Conservation (phyloP, 2,888 invertebrate species). For the Archaeoteleia sp. region DNA sequence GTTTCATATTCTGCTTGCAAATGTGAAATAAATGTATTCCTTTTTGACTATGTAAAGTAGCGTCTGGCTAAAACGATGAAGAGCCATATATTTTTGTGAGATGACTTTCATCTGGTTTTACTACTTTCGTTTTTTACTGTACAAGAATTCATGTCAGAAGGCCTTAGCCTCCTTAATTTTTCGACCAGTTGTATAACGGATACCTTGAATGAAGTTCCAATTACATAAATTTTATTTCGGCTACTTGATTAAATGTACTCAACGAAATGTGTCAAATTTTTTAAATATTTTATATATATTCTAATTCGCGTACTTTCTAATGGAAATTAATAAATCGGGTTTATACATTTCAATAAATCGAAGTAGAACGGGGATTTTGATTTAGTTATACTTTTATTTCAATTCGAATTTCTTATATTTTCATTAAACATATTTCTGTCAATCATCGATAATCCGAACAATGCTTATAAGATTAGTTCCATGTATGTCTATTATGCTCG, state of each 20-base stretch:
- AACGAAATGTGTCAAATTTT: too few species aligned
- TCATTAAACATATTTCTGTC: too few species aligned
- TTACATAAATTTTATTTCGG: constrained; percentile 38
- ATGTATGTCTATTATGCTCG: too few species aligned
- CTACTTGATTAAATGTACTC: constrained; percentile 21
- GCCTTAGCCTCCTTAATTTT: constrained; percentile 44
- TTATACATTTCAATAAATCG: too few species aligned
- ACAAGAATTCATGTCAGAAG: constrained; percentile 22
- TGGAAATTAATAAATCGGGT: too few species aligned
- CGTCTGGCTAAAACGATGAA: constrained; percentile 20
- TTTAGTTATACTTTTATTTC: too few species aligned
- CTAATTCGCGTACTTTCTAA: too few species aligned
- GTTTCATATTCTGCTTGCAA: neutral
- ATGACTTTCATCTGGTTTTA: constrained; percentile 53
- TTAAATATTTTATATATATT: too few species aligned
- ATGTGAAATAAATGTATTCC: neutral
- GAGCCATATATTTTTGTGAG: constrained; percentile 3
- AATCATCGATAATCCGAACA: too few species aligned
- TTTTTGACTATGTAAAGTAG: constrained; percentile 7
- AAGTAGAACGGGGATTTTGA: too few species aligned
- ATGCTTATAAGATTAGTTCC: too few species aligned
- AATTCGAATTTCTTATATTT: too few species aligned
- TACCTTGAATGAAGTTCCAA: constrained; percentile 25
- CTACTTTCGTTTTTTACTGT: constrained; percentile 65
- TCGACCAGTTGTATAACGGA: constrained; percentile 43